Evolutionary conservation across 2,113 vertebrate genomes (phyloP), one percentile per base, ranked within the genome.

Genomic region (Pontoporia blainvillei): DNA sequence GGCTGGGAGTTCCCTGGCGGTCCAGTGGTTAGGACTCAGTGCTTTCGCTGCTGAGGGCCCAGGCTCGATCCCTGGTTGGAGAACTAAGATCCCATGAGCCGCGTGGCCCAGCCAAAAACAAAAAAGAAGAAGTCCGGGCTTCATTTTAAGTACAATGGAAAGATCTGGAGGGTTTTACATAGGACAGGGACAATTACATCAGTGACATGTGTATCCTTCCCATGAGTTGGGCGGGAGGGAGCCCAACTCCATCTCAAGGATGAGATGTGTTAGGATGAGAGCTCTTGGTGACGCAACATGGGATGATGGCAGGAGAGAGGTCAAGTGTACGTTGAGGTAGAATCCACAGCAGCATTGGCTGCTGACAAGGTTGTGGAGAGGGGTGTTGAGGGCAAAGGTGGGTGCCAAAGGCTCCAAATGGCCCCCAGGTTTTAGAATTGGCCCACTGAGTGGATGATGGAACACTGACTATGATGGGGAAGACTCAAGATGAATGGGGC

Each of bases 131-230:
- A 29, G 3, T 41, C 59, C 15, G 12, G 44, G n/a, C 41, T 86
- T 90, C 34, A 46, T 4, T 62, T 12, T 71, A 72, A 57, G 17
- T 5, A 27, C 39, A 27, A 25, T 20, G 29, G 39, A 39, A 91
- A 27, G 15, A 83, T 76, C 8, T 29, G 31, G 61, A 21, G 17
- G 1, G 0, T 44, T 75, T 75, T 67, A 11, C 92, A 36, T 14
- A 57, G 13, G 27, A 71, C 3, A 49, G 1, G 8, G 36, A 69
- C 0, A 1, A 44, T 72, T 10, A 2, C 11, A 14, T 36, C 18
- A 4, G 14, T 17, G 21, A 61, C 1, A 5, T 44, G 17, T 13
- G 4, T 27, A 31, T 13, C 6, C 1, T 20, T 81, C 46, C 3
- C 20, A 36, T 44, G 36, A 61, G 13, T 2, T 46, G 49, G 36